Conservation (phyloP, 2,113 vertebrate genomes). For the Gallinago paraguaiae region DNA sequence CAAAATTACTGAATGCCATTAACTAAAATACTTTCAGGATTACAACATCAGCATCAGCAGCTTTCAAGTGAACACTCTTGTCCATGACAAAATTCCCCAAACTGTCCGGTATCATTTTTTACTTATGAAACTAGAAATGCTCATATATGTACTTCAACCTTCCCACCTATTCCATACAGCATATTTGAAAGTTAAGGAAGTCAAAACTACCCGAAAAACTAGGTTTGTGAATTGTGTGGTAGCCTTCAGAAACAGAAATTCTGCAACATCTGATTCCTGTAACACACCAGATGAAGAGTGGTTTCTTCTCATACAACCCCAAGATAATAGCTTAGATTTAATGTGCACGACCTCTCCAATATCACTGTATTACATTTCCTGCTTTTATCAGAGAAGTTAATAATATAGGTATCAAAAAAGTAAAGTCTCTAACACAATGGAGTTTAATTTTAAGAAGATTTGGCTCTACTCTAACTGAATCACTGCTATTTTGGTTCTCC, state of each 20-base stretch:
- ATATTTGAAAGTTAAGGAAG: neutral
- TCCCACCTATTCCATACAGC: neutral
- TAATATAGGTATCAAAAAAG: conserved; percentile 64
- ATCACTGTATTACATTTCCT: conserved; percentile 43
- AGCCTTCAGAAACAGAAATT: conserved; percentile 21
- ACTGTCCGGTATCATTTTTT: neutral
- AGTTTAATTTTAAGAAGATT: conserved; percentile 62
- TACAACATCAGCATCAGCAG: neutral
- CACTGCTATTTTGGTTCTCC: conserved; percentile 37
- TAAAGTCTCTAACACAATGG: conserved; percentile 52
- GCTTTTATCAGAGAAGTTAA: conserved; percentile 58
- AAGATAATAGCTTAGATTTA: conserved; percentile 54
- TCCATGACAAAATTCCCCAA: neutral
- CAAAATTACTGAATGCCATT: neutral
- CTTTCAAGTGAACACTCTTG: neutral
- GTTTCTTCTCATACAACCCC: conserved; percentile 9
- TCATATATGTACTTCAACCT: neutral
- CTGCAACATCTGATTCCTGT: neutral
- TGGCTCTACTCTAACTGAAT: conserved; percentile 47
- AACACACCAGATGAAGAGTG: conserved; percentile 22
- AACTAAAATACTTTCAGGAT: neutral
- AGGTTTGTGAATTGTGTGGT: neutral
- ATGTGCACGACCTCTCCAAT: conserved; percentile 40
- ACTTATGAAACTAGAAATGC: neutral
- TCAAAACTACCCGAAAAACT: neutral